Evolutionary conservation across 1,140 invertebrate species (phyloP).

Genomic region (Hypothenemus hampei): DNA sequence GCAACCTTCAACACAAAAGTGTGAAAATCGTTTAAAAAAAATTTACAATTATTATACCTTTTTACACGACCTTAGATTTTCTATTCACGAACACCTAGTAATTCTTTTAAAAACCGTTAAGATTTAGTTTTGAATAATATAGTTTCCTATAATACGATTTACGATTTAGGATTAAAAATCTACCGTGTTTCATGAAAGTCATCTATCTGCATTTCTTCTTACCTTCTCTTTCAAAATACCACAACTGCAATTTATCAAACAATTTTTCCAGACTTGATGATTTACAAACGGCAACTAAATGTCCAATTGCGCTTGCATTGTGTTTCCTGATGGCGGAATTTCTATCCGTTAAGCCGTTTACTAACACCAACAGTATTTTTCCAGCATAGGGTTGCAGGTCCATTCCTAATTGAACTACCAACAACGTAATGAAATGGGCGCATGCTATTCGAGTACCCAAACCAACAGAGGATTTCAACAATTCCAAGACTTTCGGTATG

Average conservation of each 20-base stretch:
- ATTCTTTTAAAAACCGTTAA: too few species aligned
- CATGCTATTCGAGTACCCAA: slow-evolving; percentile 82
- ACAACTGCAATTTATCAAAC: slow-evolving; percentile 70
- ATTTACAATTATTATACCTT: neutral
- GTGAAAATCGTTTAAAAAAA: neutral
- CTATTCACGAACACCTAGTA: too few species aligned
- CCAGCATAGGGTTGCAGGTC: slow-evolving; percentile 62
- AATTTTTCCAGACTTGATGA: slow-evolving; percentile 81
- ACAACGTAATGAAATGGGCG: slow-evolving; percentile 75
- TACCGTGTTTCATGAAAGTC: neutral
- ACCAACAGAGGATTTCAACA: slow-evolving; percentile 73
- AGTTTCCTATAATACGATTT: too few species aligned
- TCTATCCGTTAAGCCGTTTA: slow-evolving; percentile 77
- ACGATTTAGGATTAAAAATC: too few species aligned
- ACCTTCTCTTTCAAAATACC: slow-evolving; percentile 67
- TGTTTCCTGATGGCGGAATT: slow-evolving; percentile 78
- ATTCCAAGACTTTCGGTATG: slow-evolving; percentile 73
- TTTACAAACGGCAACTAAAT: slow-evolving; percentile 83
- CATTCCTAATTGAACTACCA: slow-evolving; percentile 52
- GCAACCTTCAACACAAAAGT: neutral
- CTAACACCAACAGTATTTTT: slow-evolving; percentile 72
- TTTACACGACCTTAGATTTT: neutral
- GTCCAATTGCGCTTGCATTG: slow-evolving; percentile 76
- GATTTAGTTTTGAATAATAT: too few species aligned
- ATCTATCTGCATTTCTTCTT: too few species aligned